Conservation (phyloP, 1,140 invertebrate genomes). For the Trachymyrmex cornetzi region DNA sequence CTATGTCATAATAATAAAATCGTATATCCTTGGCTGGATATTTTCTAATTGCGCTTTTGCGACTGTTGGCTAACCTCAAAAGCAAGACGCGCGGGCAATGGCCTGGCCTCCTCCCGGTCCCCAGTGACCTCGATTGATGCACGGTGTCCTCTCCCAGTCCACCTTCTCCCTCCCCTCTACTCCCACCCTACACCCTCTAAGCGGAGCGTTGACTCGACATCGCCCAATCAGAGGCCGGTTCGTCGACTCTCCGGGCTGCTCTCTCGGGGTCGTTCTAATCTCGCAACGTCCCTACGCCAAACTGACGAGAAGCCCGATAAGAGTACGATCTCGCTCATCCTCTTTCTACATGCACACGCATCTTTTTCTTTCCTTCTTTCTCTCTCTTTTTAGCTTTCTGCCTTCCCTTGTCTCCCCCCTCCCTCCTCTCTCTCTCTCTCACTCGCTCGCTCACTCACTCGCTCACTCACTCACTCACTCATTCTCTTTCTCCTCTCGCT, state of each 20-base stretch:
- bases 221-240: conserved; percentile 75
- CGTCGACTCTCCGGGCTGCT: conserved; percentile 74
- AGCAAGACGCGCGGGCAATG: conserved; percentile 82
- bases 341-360: conserved; percentile 25
- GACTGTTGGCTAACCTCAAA: conserved; percentile 84
- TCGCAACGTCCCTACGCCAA: conserved; percentile 78
- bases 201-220: conserved; percentile 76
- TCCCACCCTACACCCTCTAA: conserved; percentile 45
- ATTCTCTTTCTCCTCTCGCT: conserved; percentile 5
- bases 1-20: conserved; percentile 62
- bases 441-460: conserved; percentile 37
- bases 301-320: conserved; percentile 79
- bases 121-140: conserved; percentile 85
- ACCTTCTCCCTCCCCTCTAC: conserved; percentile 40
- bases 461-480: conserved; percentile 3
- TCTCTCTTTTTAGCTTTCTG: neutral
- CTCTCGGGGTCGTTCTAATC: conserved; percentile 80
- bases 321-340: conserved; percentile 69
- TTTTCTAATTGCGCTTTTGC: conserved; percentile 82
- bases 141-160: conserved; percentile 76
- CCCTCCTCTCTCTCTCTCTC: neutral
- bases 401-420: neutral
- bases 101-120: conserved; percentile 83
- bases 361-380: neutral
- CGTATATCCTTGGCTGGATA: conserved; percentile 67